These are phyloP conservation scores for Cataglyphis rosenhaueri DNA, from an alignment of 2,888 invertebrate genomes.

Conservation along the genomic window DNA sequence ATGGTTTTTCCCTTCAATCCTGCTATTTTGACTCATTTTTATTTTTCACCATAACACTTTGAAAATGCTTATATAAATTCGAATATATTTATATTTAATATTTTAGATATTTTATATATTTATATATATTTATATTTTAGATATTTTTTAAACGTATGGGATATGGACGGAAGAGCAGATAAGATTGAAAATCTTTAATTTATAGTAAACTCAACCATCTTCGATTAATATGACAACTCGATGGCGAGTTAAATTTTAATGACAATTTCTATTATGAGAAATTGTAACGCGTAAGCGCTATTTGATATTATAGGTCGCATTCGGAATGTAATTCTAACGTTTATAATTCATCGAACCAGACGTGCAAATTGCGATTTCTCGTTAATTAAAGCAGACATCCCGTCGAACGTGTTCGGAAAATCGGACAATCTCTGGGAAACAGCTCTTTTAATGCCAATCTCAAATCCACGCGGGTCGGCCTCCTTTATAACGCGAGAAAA, in stretches of 20 bases:
- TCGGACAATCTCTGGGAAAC: conserved; percentile 18
- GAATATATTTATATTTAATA: background rate
- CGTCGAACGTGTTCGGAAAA: conserved; percentile 17
- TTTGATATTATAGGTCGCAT: conserved; percentile 16
- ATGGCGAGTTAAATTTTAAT: conserved; percentile 6
- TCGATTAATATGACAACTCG: background rate
- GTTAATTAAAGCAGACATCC: conserved; percentile 37
- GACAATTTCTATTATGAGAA: conserved; percentile 17
- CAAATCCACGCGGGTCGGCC: conserved; percentile 28
- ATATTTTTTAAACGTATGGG: background rate
- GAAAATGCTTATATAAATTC: background rate
- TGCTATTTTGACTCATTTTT: background rate
- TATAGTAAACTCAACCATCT: background rate
- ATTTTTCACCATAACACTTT: background rate
- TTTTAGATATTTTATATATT: too few relatives aligned
- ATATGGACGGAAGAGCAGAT: background rate
- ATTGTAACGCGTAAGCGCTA: background rate
- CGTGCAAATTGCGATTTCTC: conserved; percentile 3
- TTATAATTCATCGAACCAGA: conserved; percentile 23
- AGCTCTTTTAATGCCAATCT: conserved; percentile 29
- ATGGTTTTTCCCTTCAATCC: background rate
- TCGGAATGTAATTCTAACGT: conserved; percentile 13
- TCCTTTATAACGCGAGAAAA: conserved; percentile 52
- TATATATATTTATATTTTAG: too few relatives aligned
- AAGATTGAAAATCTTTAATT: background rate